Percentiles rank a stretch among this genome's conserved stretches.
phyloP scores from a whole-genome alignment of 2,113 vertebrate species.

The Odocoileus hemionus region DNA sequence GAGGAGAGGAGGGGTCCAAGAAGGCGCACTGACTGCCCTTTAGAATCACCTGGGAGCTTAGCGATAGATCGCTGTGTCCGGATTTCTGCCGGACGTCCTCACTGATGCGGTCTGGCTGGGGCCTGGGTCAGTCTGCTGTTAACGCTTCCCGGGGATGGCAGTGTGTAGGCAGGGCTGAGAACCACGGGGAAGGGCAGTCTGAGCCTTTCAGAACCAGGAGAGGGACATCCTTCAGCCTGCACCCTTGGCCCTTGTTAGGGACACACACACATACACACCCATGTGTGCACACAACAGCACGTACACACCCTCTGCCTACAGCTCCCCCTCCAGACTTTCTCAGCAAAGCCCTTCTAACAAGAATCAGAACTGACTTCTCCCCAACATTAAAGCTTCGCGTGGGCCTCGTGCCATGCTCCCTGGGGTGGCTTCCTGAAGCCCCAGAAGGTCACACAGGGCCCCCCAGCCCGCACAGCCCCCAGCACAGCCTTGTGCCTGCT shows the following conservation, averaged over 20 bases:
- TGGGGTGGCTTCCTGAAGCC: not conserved
- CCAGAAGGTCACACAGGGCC: not conserved
- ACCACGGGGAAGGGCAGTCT: accelerated
- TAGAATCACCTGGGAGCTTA: not conserved
- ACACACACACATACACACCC: not conserved
- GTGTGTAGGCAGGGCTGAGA: not conserved
- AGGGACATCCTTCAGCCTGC: not conserved
- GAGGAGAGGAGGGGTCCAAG: too few species aligned
- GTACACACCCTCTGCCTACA: not conserved
- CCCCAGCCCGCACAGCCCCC: not conserved
- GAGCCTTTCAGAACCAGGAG: accelerated
- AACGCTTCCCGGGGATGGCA: accelerated
- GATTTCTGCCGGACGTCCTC: not conserved
- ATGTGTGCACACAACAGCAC: too few species aligned
- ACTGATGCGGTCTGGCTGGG: accelerated
- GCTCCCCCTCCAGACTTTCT: not conserved
- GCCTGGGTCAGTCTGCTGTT: not conserved
- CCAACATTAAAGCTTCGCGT: not conserved
- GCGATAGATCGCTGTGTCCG: not conserved
- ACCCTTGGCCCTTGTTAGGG: not conserved
- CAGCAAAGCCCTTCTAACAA: not conserved
- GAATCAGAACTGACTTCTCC: not conserved
- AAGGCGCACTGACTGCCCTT: not conserved
- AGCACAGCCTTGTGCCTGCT: not conserved
- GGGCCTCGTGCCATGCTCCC: accelerated